Evolutionary conservation across 1,140 invertebrate species (phyloP).

Genomic region (Theocolax elegans): DNA sequence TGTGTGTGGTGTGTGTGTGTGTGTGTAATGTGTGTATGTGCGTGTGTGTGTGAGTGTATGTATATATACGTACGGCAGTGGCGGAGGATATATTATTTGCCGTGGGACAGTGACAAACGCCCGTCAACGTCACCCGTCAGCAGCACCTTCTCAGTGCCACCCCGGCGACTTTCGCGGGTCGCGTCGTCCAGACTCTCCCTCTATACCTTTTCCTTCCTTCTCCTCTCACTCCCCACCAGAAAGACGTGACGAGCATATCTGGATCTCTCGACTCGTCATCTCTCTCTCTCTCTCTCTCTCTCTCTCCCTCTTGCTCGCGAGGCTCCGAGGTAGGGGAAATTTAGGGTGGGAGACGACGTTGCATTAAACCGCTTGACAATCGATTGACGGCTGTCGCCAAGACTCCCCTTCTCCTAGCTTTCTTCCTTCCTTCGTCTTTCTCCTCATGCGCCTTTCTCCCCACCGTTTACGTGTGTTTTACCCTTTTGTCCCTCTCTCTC

Average conservation of each 20-base stretch:
- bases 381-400: constrained; percentile 69
- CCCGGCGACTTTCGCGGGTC: background rate
- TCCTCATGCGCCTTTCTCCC: background rate
- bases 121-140: constrained; percentile 57
- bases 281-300: constrained; percentile 39
- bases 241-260: constrained; percentile 42
- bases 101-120: constrained; percentile 63
- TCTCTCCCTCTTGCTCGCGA: no score
- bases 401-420: constrained; percentile 55
- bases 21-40: no score
- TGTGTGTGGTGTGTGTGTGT: no score
- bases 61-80: constrained; percentile 43
- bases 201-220: background rate
- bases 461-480: background rate
- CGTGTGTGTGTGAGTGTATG: no score
- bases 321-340: no score
- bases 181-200: background rate
- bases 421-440: constrained; percentile 47
- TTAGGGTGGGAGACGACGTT: no score
- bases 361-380: constrained; percentile 69
- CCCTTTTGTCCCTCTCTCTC: no score
- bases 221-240: background rate
- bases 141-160: background rate
- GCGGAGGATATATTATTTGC: constrained; percentile 61
- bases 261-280: constrained; percentile 53